Evolutionary conservation across 2,888 invertebrate species (phyloP), one percentile per base, ranked within the genome.

Genomic region (Rotaria socialis): DNA sequence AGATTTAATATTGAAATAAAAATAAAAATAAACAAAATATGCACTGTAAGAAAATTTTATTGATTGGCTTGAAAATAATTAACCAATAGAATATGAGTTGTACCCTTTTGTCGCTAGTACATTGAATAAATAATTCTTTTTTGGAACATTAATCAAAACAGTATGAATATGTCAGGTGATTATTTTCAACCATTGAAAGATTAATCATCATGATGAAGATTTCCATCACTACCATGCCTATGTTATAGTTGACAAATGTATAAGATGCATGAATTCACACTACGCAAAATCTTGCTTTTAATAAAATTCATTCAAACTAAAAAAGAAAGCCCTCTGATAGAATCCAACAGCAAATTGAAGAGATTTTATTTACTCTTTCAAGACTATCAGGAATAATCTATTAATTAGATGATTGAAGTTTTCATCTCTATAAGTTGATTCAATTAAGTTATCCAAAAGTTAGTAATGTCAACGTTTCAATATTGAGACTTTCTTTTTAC

Each of bases 21-120:
- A 67, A 67, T 35, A 67, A 35, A 67, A 67, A 67, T 67, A 67
- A 67, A 67, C 67, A 67, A 67, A 67, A 67, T 35, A 67, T 6
- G 67, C 6, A 67, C 35, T 35, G 24, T 19, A 19, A 27, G 67
- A 35, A n/a, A 41, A 14, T 41, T 19, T 67, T 67, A 19, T 16
- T 41, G 67, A 67, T 67, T 67, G 67, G 67, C 14, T 19, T 19
- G 27, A 35, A 35, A 35, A 19, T 6, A 19, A 35, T 35, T 6
- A 67, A 67, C 67, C 67, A 67, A 67, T 67, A 27, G 35, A 19
- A 67, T 41, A 67, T 27, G 19, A 35, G 5, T 1, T 19, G 16
- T 16, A 35, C 16, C 19, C 55, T 6, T 27, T 0, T 67, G 67
- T 67, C 67, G 67, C 67, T 67, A 16, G 16, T 19, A 27, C 1